Evolutionary conservation across 2,113 vertebrate genomes (phyloP), one percentile per base, ranked within the genome.

Genomic region (Glareola pratincola): DNA sequence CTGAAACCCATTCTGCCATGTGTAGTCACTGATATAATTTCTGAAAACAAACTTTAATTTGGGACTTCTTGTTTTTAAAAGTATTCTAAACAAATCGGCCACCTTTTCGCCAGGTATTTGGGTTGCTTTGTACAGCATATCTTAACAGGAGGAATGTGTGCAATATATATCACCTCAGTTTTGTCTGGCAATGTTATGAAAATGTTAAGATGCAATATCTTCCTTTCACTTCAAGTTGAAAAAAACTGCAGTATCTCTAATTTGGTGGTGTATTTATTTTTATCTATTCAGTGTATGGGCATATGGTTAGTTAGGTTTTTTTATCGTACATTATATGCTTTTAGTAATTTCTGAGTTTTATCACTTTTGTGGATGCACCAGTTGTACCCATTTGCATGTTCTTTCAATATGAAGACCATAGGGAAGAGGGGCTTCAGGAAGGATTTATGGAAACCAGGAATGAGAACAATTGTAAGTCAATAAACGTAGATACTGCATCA

Each of bases 181-280:
- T 97, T 96, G 78, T 96, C 95, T 97, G 89, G 95, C 95, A 97
- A 94, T 27, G 15, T 93, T 95, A 87, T 14, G 1, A 94, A 98
- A 97, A 98, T 96, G 97, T 98, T 98, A 92, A 97, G 92, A 98
- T 98, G 97, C 97, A 98, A 94, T 98, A 98, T 94, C 64, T 57
- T 96, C 92, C 43, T 48, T 97, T 96, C 94, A 96, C 81, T 93
- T 97, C 76, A 76, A 95, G 79, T 84, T 90, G 84, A 82, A 90
- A 94, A 94, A 95, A 97, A 88, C 51, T 86, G 91, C 96, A 96
- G 64, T 95, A 75, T 93, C 85, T 96, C 96, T 82, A 30, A 96
- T 94, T 90, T 88, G 69, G 74, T 96, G 82, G 89, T 94, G 79
- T 97, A 96, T 97, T 98, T 97, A 94, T 96, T 97, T 96, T 94